A percentile compares a stretch with the other conserved stretches of the same genome.
Conservation (phyloP, 2,888 invertebrate species). For the Bombylius discolor region DNA sequence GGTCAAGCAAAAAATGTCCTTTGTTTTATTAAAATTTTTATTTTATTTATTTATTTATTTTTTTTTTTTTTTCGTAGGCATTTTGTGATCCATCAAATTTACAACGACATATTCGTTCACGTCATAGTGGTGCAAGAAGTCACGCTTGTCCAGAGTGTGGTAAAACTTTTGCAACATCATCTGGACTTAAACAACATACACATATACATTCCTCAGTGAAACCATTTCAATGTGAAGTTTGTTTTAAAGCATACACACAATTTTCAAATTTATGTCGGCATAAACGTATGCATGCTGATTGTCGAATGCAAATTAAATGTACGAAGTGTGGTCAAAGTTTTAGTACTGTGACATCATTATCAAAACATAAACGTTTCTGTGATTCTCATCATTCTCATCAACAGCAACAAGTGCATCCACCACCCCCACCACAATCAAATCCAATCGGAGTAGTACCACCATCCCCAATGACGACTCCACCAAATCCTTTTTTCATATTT, state of each 20-base stretch:
- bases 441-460: slow-evolving; percentile 2
- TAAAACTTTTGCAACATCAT: slow-evolving; percentile 95
- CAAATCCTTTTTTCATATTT: slow-evolving; percentile 59
- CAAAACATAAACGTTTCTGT: slow-evolving; percentile 94
- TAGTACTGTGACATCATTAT: slow-evolving; percentile 77
- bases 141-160: slow-evolving; percentile 98
- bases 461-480: slow-evolving; percentile 39
- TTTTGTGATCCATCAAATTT: slow-evolving; percentile 95
- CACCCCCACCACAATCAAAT: slow-evolving; percentile 4
- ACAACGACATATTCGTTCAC: slow-evolving; percentile 89
- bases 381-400: slow-evolving; percentile 46
- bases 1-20: too few relatives aligned
- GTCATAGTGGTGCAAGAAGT: slow-evolving; percentile 89
- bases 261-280: slow-evolving; percentile 99
- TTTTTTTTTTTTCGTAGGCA: slow-evolving; percentile 45
- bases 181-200: slow-evolving; percentile 96
- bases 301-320: slow-evolving; percentile 88
- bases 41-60: not conserved
- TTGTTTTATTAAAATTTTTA: too few relatives aligned
- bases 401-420: slow-evolving; percentile 32
- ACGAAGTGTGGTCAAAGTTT: slow-evolving; percentile 88
- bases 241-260: slow-evolving; percentile 97
- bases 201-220: slow-evolving; percentile 98
- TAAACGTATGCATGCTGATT: slow-evolving; percentile 96
- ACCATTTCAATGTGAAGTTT: slow-evolving; percentile 93